These are phyloP conservation scores for Amiota mariae DNA, from an alignment of 2,888 invertebrate genomes.

Conservation along the genomic window DNA sequence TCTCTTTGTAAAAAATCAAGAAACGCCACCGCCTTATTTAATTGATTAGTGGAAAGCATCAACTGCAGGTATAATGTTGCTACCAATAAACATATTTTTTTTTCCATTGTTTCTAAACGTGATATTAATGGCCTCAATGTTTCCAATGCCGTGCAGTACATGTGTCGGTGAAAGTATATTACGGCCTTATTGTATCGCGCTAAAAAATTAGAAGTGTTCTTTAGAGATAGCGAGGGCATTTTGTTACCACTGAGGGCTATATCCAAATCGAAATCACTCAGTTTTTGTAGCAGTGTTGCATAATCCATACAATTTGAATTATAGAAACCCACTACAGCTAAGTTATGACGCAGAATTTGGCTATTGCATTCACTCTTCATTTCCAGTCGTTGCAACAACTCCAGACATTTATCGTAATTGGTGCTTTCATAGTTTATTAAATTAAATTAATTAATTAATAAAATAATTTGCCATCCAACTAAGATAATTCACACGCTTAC, in stretches of 20 bases:
- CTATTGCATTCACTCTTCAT: conserved; percentile 60
- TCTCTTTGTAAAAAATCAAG: conserved; percentile 68
- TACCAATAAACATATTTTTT: conserved; percentile 61
- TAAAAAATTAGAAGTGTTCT: conserved; percentile 55
- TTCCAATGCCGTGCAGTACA: conserved; percentile 69
- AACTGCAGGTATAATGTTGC: conserved; percentile 69
- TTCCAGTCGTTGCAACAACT: conserved; percentile 65
- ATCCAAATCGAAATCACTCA: conserved; percentile 74
- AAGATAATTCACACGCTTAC: conserved; percentile 62
- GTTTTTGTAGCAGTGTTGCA: conserved; percentile 81
- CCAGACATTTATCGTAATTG: conserved; percentile 66
- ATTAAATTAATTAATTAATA: conserved; percentile 63
- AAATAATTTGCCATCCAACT: conserved; percentile 70
- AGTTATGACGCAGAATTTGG: conserved; percentile 79
- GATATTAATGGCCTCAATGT: conserved; percentile 62
- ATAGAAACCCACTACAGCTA: conserved; percentile 87
- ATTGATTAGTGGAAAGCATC: conserved; percentile 70
- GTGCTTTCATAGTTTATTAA: conserved; percentile 46
- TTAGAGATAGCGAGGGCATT: conserved; percentile 44
- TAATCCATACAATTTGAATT: conserved; percentile 82
- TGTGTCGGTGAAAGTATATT: conserved; percentile 70
- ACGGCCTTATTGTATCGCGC: conserved; percentile 70
- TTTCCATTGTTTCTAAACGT: conserved; percentile 66
- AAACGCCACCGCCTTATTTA: conserved; percentile 69
- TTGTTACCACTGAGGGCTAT: conserved; percentile 36